Evolutionary conservation across 2,113 vertebrate genomes (phyloP).

Genomic region (Tragelaphus buxtoni): DNA sequence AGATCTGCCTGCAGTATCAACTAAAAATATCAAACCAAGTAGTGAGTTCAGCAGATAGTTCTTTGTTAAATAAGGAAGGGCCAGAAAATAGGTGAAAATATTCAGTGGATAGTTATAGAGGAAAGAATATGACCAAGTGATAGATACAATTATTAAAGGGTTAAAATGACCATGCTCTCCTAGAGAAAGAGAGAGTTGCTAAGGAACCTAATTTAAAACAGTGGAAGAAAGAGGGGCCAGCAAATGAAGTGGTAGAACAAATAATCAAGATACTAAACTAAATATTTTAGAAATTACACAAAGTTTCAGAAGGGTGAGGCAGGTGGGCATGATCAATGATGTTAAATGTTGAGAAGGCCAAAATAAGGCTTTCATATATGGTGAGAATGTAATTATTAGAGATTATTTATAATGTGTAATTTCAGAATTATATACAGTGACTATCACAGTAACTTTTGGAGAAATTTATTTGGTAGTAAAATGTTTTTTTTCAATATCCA

Average conservation of each 20-base stretch:
- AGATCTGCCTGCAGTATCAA: background rate
- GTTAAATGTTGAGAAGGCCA: background rate
- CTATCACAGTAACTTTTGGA: background rate
- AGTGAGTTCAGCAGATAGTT: background rate
- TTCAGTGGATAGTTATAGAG: background rate
- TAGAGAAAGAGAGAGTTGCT: background rate
- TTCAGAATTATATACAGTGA: background rate
- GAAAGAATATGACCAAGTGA: background rate
- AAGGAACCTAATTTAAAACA: background rate
- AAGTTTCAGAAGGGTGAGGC: background rate
- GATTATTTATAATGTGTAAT: background rate
- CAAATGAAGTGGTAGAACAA: background rate
- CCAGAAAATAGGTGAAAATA: background rate
- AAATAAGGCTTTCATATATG: background rate
- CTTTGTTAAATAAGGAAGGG: background rate
- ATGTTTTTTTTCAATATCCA: background rate
- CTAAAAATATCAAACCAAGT: background rate
- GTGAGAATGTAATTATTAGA: background rate
- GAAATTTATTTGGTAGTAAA: conserved; percentile 15
- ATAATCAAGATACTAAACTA: background rate
- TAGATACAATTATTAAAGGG: background rate
- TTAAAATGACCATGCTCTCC: background rate
- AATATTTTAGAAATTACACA: background rate
- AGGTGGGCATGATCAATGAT: background rate
- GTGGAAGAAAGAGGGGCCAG: background rate